Percentiles rank a stretch among this genome's conserved stretches.
These are phyloP conservation scores for Empidonax traillii DNA, from an alignment of 2,113 vertebrate genomes.

Conservation along the genomic window DNA sequence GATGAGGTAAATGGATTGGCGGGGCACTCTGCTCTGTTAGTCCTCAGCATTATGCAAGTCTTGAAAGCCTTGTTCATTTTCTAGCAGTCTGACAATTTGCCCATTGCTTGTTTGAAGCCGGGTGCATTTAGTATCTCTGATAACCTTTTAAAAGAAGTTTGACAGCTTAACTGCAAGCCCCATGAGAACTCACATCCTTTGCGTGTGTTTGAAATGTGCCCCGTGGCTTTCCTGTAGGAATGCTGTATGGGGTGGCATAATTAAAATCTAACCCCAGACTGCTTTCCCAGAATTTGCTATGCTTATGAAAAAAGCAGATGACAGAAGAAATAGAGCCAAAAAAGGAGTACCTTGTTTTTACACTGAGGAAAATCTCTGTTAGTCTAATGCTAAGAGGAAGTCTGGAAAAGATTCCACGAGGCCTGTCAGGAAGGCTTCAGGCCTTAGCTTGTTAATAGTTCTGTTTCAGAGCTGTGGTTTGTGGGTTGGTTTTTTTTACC, in stretches of 20 bases:
- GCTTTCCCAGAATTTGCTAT: not conserved
- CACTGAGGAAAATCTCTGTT: not conserved
- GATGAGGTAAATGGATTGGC: too few relatives aligned
- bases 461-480: not conserved
- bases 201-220: not conserved
- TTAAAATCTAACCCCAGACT: not conserved
- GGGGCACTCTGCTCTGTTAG: not conserved
- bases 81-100: not conserved
- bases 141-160: not conserved
- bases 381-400: not conserved
- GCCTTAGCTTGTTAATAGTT: not conserved
- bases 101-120: not conserved
- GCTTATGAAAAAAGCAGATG: not conserved
- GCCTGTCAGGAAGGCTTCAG: not conserved
- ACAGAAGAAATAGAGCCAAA: not conserved
- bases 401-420: not conserved
- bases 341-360: not conserved
- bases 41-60: not conserved
- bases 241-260: not conserved
- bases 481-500: not conserved
- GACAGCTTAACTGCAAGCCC: not conserved
- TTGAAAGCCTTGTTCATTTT: not conserved
- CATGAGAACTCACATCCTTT: not conserved
- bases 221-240: not conserved
- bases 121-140: rapidly evolving